Percentiles rank a stretch among this genome's conserved stretches.
Evolutionary conservation across 2,888 invertebrate genomes (phyloP).

Genomic region (Morpho deidamia): DNA sequence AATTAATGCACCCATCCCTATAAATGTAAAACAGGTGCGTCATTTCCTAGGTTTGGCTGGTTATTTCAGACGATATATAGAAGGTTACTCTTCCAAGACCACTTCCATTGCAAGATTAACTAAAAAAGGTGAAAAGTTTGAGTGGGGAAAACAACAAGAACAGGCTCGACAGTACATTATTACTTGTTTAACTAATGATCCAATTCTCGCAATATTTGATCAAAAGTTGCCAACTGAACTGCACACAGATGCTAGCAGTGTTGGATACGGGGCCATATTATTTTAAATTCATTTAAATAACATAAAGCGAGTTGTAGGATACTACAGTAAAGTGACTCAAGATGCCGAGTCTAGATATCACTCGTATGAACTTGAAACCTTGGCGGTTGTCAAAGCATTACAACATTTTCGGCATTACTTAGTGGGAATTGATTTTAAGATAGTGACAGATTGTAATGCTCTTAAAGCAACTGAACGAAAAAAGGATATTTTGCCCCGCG

Average conservation of each 20-base stretch:
- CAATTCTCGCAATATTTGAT: conserved; percentile 20
- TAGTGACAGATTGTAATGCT: not conserved
- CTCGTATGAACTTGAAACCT: conserved; percentile 24
- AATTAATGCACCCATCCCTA: conserved; percentile 6
- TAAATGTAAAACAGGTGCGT: too few species aligned
- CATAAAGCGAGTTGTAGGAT: conserved; percentile 8
- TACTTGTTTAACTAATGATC: conserved; percentile 20
- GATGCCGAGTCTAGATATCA: conserved; percentile 26
- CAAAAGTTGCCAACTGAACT: conserved; percentile 16
- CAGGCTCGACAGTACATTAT: not conserved
- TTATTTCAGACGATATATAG: conserved; percentile 24
- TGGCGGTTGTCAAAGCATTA: conserved; percentile 25
- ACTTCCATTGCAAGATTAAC: conserved; percentile 10
- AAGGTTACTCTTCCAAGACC: conserved; percentile 7
- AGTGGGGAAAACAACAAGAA: conserved; percentile 17
- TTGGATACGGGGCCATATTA: conserved; percentile 9
- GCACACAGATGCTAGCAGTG: conserved; percentile 23
- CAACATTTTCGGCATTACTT: conserved; percentile 14
- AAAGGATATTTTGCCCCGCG: not conserved
- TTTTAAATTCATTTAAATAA: not conserved
- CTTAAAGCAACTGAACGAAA: not conserved
- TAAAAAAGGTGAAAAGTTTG: conserved; percentile 13
- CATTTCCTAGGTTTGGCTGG: conserved; percentile 24
- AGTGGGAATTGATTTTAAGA: not conserved
- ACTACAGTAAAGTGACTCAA: conserved; percentile 11